Conservation (phyloP, 2,113 vertebrate species). For the mouse (Mus musculus) region GRCm39 chr17:45649501-45650000, state of each 20-base stretch:
- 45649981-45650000: background rate
- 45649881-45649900: background rate
- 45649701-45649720: no score
- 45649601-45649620: no score
- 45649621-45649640: background rate
- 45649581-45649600: background rate
- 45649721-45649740: background rate
- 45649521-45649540: background rate
- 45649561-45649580: no score
- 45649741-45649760: background rate
- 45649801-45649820: background rate
- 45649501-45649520: background rate
- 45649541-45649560: background rate
- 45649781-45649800: background rate
- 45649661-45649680: no score
- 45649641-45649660: background rate
- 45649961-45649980: background rate
- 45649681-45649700: background rate
- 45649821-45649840: background rate
- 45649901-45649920: background rate
- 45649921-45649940: background rate
- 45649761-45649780: background rate
- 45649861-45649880: background rate
- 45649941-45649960: background rate
- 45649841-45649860: background rate